phyloP scores from a whole-genome alignment of 2,797 vertebrate genomes.

The Sebastes nivosus region DNA sequence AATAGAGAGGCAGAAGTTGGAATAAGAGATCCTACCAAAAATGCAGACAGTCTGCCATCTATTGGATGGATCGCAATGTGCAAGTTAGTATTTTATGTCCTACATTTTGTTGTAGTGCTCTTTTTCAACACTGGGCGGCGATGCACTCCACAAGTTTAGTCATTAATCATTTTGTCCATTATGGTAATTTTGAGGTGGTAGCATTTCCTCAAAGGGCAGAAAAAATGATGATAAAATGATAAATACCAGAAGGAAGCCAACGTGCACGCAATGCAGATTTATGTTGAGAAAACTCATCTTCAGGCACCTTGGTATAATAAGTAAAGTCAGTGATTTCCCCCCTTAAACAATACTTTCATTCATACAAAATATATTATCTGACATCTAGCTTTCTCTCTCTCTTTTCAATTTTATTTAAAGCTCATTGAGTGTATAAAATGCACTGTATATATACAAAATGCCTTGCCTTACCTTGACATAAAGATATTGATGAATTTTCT shows the following conservation, averaged over 20 bases:
- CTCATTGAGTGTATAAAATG: background rate
- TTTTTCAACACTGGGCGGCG: conserved; percentile 53
- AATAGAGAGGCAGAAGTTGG: background rate
- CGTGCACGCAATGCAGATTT: background rate
- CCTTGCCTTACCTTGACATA: background rate
- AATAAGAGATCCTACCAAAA: background rate
- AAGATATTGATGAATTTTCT: background rate
- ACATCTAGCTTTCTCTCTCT: background rate
- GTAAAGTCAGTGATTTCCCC: background rate
- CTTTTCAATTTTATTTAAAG: background rate
- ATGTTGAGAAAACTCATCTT: background rate
- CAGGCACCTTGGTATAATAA: background rate
- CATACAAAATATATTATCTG: background rate
- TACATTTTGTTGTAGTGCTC: conserved; percentile 6
- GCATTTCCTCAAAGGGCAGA: background rate
- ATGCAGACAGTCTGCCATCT: conserved; percentile 70
- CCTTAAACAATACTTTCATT: background rate
- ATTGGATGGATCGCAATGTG: conserved; percentile 33
- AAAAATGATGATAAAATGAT: background rate
- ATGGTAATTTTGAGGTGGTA: background rate
- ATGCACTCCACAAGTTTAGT: conserved; percentile 19
- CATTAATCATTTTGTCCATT: background rate
- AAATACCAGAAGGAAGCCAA: background rate
- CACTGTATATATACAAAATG: background rate
- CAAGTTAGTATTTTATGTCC: background rate